phyloP scores from a whole-genome alignment of 2,113 vertebrate genomes.

The Cyanoramphus novaezelandiae region DNA sequence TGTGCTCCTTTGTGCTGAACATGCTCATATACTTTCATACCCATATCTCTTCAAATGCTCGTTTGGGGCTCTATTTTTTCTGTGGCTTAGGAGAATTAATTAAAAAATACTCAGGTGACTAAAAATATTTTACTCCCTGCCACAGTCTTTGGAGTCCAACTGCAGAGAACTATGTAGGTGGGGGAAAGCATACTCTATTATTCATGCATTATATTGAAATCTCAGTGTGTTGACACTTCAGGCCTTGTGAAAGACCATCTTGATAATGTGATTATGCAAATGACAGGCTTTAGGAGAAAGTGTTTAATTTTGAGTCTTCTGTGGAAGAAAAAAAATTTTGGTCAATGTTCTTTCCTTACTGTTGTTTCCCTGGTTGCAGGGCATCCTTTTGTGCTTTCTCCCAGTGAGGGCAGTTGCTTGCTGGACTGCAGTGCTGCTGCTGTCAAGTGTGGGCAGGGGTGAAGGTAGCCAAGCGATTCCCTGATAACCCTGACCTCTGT shows the following conservation, averaged over 20 bases:
- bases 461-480: not conserved
- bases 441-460: not conserved
- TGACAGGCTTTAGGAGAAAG: not conserved
- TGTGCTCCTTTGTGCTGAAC: not conserved
- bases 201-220: not conserved
- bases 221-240: not conserved
- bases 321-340: not conserved
- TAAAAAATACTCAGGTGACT: not conserved
- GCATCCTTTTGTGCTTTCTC: not conserved
- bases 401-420: not conserved
- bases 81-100: not conserved
- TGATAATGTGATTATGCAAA: constrained; percentile 54
- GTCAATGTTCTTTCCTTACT: not conserved
- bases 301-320: constrained; percentile 5
- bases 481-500: not conserved
- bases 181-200: not conserved
- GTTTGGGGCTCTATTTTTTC: not conserved
- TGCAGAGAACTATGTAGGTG: not conserved
- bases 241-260: not conserved
- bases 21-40: not conserved
- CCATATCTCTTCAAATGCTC: not conserved
- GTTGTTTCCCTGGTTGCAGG: not conserved
- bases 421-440: fast-evolving
- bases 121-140: not conserved
- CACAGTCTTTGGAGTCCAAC: not conserved